A percentile compares a stretch with the other conserved stretches of the same genome.
phyloP scores from a whole-genome alignment of 2,888 invertebrate genomes.

The Drosophila borealis region DNA sequence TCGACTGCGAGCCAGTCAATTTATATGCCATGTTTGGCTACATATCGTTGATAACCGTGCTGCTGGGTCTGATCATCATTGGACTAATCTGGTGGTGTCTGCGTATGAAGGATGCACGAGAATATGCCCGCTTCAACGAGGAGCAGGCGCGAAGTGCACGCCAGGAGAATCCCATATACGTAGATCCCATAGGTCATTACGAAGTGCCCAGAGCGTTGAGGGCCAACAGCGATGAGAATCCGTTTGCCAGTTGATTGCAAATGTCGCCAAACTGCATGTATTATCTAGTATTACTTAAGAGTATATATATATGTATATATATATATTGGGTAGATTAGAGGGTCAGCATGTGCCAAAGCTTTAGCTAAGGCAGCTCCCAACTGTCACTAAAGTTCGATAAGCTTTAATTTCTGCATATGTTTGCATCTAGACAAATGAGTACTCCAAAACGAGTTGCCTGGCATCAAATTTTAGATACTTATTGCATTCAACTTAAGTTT shows the following conservation, averaged over 20 bases:
- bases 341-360: conserved; percentile 14
- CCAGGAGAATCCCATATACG: conserved; percentile 86
- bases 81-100: conserved; percentile 85
- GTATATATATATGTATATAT: too few species aligned
- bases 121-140: conserved; percentile 86
- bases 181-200: conserved; percentile 87
- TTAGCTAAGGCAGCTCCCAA: not conserved
- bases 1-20: conserved; percentile 72
- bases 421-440: not conserved
- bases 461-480: not conserved
- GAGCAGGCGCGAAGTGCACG: conserved; percentile 64
- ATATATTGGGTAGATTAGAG: not conserved
- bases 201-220: conserved; percentile 85
- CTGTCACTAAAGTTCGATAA: conserved; percentile 36
- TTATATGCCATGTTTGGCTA: conserved; percentile 71
- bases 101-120: conserved; percentile 86
- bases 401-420: conserved; percentile 27
- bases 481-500: too few species aligned
- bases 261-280: not conserved
- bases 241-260: conserved; percentile 54
- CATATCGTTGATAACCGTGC: conserved; percentile 85
- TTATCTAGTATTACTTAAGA: conserved; percentile 2
- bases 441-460: not conserved
- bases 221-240: conserved; percentile 64
- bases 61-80: conserved; percentile 85